Base-by-base conservation (phyloP, 2,888 invertebrate species). In the Nesidiocoris tenuis region DNA sequence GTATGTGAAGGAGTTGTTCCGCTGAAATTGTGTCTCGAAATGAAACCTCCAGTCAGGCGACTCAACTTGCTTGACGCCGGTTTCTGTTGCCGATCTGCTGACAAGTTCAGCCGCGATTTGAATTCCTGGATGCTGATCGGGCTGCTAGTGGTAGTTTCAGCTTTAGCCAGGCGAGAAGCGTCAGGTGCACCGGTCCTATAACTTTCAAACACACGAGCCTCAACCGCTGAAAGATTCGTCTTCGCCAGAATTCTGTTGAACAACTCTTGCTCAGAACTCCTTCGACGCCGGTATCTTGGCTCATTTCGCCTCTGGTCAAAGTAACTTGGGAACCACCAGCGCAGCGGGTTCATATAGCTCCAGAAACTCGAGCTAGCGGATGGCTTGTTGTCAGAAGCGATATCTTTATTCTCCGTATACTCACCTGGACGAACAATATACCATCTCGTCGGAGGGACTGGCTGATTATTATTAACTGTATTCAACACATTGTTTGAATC, bases 291-390 rank as follows among this genome's bases (percentile, higher is more conserved):
- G 57, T 76, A 70, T 57, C 67, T 76, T 0, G 78, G 78, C 61
- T 78, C 76, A 7, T 56, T 61, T 55, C 78, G 74, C 25, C 76
- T 63, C 7, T 54, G 19, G 66, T 78, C 78, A 18, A 75, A 75
- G 18, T 74, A 71, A 56, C 56, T 55, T 1, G 77, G 77, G 23
- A 70, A 77, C 77, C 77, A 77, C 77, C 77, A 77, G 12, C 70
- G 56, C 0, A 77, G 61, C 17, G 77, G 77, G 24, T 76, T 77
- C 1, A 76, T 63, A 25, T 70, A 59, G 57, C 56, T 70, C 77
- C 77, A 77, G 12, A 77, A 61, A 59, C 70, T 70, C 59, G 59
- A 59, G 56, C 64, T 75, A n/a, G 56, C 70, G 2, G 65, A 64
- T 12, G 66, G 23, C 67, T 75, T 75, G 54, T 67, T 72, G 16